phyloP scores from a whole-genome alignment of 2,888 invertebrate genomes.

The Lordiphosa andalusiaca region DNA sequence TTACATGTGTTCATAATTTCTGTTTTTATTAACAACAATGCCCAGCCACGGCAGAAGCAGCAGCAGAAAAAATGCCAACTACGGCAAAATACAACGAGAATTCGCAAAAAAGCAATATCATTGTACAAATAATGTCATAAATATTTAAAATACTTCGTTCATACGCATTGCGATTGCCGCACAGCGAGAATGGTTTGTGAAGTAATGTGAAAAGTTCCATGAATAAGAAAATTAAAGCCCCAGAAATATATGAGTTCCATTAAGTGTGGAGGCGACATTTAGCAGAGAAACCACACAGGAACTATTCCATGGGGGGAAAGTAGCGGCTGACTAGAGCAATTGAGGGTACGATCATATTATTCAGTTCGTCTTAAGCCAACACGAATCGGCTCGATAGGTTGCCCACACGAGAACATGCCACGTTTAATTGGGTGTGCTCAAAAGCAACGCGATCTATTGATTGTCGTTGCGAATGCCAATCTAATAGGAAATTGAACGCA shows the following conservation, averaged over 20 bases:
- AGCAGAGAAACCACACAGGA: no score
- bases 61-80: slow-evolving; percentile 21
- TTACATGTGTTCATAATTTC: slow-evolving; percentile 43
- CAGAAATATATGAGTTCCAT: not conserved
- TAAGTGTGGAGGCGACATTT: no score
- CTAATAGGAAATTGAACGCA: no score
- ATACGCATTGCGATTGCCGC: slow-evolving; percentile 15
- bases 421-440: no score
- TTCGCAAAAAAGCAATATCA: slow-evolving; percentile 30
- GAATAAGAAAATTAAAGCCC: not conserved
- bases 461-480: no score
- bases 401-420: no score
- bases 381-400: no score
- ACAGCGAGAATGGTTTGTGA: not conserved
- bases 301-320: no score
- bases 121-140: slow-evolving; percentile 45
- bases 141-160: slow-evolving; percentile 31
- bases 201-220: not conserved
- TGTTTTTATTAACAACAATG: slow-evolving; percentile 47
- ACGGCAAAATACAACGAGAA: not conserved
- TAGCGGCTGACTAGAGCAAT: no score
- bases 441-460: no score
- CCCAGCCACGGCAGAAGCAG: slow-evolving; percentile 18
- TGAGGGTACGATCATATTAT: no score
- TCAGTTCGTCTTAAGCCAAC: no score